Conservation (phyloP, 2,888 invertebrate species). For the Epistrophe grossulariae region DNA sequence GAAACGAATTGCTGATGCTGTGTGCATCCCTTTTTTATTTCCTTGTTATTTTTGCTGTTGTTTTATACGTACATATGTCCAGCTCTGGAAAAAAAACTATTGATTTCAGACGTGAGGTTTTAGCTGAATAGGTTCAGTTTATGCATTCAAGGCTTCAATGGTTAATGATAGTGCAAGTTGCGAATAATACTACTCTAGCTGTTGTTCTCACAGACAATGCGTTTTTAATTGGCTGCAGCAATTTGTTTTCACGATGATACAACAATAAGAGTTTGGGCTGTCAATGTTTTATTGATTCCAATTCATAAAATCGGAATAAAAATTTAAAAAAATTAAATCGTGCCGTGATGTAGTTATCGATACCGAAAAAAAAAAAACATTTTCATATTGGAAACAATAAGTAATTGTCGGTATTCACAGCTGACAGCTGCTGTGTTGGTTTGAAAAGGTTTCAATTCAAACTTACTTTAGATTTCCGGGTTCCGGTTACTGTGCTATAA, state of each 20-base stretch:
- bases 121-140: constrained; percentile 23
- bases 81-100: constrained; percentile 11
- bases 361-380: not conserved
- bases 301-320: not conserved
- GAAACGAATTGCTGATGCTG: constrained; percentile 19
- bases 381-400: constrained; percentile 17
- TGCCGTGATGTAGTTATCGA: constrained; percentile 13
- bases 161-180: constrained; percentile 40
- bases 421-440: not conserved
- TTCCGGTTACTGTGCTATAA: constrained; percentile 11
- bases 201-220: constrained; percentile 29
- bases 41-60: no score
- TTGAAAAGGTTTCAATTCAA: constrained; percentile 15
- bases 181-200: not conserved
- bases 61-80: not conserved
- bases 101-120: constrained; percentile 37
- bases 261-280: constrained; percentile 3
- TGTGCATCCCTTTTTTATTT: constrained; percentile 1
- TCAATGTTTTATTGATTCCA: constrained; percentile 34
- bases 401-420: constrained; percentile 34
- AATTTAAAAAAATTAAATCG: constrained; percentile 16
- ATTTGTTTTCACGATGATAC: not conserved
- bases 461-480: constrained; percentile 20
- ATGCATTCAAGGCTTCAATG: constrained; percentile 24
- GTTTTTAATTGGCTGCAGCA: constrained; percentile 38